phyloP scores from a whole-genome alignment of 37 sponge, comb jelly and placozoan genomes.

The Theonella swinhoei region DNA sequence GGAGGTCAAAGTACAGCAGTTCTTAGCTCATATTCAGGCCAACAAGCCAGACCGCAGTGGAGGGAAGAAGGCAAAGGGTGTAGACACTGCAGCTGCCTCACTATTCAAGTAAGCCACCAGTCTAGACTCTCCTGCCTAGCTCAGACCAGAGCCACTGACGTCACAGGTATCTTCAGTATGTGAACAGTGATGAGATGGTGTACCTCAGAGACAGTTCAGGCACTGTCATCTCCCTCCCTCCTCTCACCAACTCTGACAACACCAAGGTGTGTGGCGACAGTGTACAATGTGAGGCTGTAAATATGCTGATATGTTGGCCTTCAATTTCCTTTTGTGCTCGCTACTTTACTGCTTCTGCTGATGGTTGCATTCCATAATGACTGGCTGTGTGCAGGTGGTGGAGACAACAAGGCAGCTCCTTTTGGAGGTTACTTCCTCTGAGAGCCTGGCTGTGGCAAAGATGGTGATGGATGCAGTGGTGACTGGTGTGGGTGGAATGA shows the following conservation, averaged over 20 bases:
- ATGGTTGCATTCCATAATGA: no score
- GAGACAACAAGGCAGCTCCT: slow-evolving; percentile 55
- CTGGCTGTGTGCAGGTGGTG: slow-evolving; percentile 13
- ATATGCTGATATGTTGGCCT: no score
- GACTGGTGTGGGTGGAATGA: slow-evolving; percentile 46
- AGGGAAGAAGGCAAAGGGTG: slow-evolving; percentile 26
- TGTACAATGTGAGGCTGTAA: no score
- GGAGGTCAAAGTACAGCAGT: slow-evolving; percentile 45
- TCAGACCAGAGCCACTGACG: background rate
- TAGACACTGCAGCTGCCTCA: slow-evolving; percentile 53
- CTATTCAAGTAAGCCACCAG: slow-evolving; percentile 72
- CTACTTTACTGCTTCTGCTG: no score
- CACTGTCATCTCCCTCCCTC: slow-evolving; percentile 85
- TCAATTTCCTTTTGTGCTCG: no score
- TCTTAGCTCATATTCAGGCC: slow-evolving; percentile 61
- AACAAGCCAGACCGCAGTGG: slow-evolving; percentile 51
- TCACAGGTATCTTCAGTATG: slow-evolving; percentile 69
- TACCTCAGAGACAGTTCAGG: slow-evolving; percentile 59
- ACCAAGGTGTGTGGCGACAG: slow-evolving; percentile 70
- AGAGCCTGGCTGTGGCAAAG: slow-evolving; percentile 65
- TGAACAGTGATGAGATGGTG: slow-evolving; percentile 60
- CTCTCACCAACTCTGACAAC: slow-evolving; percentile 82
- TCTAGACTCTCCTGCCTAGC: background rate
- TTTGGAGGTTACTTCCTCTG: slow-evolving; percentile 87
- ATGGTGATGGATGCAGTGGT: slow-evolving; percentile 69